Conservation (phyloP, 1,140 invertebrate genomes). For the Tenebrio molitor region DNA sequence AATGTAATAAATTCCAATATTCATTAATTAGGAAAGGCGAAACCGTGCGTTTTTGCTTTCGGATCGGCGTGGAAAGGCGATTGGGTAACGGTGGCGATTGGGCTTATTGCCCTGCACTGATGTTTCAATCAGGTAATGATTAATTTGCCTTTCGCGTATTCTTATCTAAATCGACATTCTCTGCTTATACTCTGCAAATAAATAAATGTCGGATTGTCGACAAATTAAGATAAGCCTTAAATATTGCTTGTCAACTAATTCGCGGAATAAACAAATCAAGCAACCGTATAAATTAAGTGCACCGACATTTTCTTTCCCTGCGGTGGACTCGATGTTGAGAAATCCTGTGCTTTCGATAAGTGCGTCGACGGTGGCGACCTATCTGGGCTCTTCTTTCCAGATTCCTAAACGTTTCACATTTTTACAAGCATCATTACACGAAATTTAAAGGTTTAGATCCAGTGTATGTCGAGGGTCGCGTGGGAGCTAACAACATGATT, state of each 20-base stretch:
- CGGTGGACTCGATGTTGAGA: not conserved
- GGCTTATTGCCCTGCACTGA: slow-evolving; percentile 5
- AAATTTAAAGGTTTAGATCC: slow-evolving; percentile 54
- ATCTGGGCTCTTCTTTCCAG: not conserved
- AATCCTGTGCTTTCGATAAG: not conserved
- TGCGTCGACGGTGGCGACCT: not conserved
- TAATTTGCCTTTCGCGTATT: slow-evolving; percentile 27
- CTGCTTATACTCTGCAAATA: slow-evolving; percentile 48
- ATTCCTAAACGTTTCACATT: slow-evolving; percentile 45
- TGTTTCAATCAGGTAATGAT: slow-evolving; percentile 25
- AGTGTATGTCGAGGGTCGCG: slow-evolving; percentile 50
- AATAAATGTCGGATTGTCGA: slow-evolving; percentile 55
- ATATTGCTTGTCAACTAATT: slow-evolving; percentile 55
- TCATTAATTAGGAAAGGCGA: slow-evolving; percentile 56
- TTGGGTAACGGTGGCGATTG: slow-evolving; percentile 8
- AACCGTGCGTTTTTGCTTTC: too few relatives aligned
- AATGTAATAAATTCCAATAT: slow-evolving; percentile 57
- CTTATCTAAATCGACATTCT: slow-evolving; percentile 52
- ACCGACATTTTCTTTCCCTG: not conserved
- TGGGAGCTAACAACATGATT: slow-evolving; percentile 56
- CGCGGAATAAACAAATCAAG: slow-evolving; percentile 43
- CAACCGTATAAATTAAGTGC: slow-evolving; percentile 8
- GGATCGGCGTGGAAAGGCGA: too few relatives aligned
- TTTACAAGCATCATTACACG: slow-evolving; percentile 54
- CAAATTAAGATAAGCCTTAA: slow-evolving; percentile 59